Conservation (phyloP, 2,888 invertebrate genomes). For the Drosophila percnosoma region DNA sequence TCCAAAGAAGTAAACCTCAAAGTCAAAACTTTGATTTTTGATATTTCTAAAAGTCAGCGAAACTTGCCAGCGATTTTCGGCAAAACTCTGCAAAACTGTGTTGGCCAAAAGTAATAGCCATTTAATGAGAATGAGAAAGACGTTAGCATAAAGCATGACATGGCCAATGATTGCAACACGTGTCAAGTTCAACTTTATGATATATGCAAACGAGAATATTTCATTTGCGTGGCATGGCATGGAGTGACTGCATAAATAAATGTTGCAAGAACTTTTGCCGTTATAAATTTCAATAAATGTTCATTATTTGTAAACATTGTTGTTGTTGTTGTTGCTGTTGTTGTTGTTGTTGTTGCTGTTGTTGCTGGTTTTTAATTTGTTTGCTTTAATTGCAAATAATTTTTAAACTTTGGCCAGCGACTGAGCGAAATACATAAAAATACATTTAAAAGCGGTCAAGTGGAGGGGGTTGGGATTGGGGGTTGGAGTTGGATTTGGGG, state of each 20-base stretch:
- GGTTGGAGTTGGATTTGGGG: not conserved
- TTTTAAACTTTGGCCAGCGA: conserved; percentile 55
- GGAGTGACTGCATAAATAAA: conserved; percentile 18
- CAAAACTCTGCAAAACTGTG: not conserved
- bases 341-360: not conserved
- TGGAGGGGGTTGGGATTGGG: conserved; percentile 3
- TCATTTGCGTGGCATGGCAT: conserved; percentile 22
- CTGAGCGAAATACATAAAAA: conserved; percentile 27
- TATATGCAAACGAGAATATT: conserved; percentile 3
- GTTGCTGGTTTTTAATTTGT: conserved; percentile 73
- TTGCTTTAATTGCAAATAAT: conserved; percentile 81
- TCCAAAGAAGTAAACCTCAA: fast-evolving
- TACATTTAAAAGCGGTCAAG: conserved; percentile 58
- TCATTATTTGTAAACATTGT: conserved; percentile 62
- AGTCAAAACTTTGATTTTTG: not conserved
- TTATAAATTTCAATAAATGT: conserved; percentile 62
- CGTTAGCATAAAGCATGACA: conserved; percentile 2
- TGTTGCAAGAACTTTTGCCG: conserved; percentile 26
- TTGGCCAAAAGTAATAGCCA: not conserved
- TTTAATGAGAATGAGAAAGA: conserved; percentile 1
- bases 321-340: not conserved
- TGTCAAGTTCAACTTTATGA: conserved; percentile 33
- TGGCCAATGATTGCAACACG: conserved; percentile 43
- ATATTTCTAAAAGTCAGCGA: not conserved
- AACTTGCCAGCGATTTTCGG: not conserved